Conservation (phyloP, 2,113 vertebrate genomes). For the Ovibos moschatus region DNA sequence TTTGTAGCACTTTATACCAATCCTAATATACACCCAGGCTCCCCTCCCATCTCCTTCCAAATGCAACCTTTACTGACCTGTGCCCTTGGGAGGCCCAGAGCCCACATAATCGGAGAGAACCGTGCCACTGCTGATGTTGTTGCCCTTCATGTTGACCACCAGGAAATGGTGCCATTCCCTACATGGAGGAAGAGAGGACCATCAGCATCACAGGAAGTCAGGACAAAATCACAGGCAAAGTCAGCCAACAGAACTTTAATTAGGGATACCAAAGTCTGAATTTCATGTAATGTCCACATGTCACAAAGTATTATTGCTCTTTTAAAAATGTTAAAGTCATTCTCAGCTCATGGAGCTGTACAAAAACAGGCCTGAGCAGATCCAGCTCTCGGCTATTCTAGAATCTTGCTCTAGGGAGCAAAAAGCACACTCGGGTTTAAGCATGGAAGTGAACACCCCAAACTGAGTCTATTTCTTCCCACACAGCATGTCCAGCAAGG, state of each 20-base stretch:
- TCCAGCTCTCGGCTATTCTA: background rate
- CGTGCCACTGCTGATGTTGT: constrained; percentile 85
- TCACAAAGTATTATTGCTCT: background rate
- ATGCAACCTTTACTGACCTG: constrained; percentile 82
- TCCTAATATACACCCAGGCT: background rate
- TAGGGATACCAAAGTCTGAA: background rate
- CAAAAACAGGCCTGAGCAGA: background rate
- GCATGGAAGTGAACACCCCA: background rate
- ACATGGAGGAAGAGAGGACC: background rate
- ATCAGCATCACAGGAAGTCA: background rate
- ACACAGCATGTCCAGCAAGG: background rate
- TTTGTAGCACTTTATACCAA: background rate
- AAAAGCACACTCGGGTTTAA: background rate
- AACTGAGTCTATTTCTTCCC: background rate
- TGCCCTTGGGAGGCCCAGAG: constrained; percentile 92
- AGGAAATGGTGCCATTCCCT: constrained; percentile 99
- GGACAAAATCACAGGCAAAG: background rate
- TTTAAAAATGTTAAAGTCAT: background rate
- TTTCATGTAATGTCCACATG: background rate
- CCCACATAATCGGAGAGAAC: constrained; percentile 94
- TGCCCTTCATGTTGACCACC: constrained; percentile 97
- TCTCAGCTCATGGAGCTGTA: background rate
- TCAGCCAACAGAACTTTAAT: background rate
- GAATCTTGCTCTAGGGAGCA: fast-evolving
- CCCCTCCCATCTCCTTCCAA: background rate